Evolutionary conservation across 1,140 invertebrate genomes (phyloP).

Genomic region (Apis cerana): DNA sequence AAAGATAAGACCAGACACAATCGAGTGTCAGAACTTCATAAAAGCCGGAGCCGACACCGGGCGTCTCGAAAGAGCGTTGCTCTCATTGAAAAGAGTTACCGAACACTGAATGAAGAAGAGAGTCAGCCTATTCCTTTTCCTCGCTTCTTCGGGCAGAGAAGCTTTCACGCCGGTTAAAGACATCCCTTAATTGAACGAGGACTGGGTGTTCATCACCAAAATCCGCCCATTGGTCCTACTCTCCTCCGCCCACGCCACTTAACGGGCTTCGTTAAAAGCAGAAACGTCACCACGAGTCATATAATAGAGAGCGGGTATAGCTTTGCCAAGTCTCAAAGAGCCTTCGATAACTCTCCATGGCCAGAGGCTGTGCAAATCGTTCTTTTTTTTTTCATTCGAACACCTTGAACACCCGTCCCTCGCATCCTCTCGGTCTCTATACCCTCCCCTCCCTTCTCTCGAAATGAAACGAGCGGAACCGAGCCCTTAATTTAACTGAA

Average conservation of each 20-base stretch:
- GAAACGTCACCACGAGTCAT: slow-evolving; percentile 5
- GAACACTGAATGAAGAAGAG: neutral
- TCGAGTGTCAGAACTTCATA: neutral
- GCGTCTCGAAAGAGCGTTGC: neutral
- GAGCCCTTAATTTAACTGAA: slow-evolving; percentile 15
- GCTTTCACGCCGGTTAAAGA: slow-evolving; percentile 14
- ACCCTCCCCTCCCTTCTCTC: neutral
- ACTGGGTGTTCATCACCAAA: neutral
- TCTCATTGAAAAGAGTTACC: neutral
- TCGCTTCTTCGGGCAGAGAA: neutral
- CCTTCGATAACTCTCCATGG: neutral
- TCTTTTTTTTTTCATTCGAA: neutral
- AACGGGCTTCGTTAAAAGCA: slow-evolving; percentile 16
- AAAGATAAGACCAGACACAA: neutral
- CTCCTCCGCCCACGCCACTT: neutral
- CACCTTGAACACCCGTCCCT: neutral
- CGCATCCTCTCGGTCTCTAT: neutral
- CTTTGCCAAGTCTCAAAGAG: neutral
- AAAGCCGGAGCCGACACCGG: neutral
- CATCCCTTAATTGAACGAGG: slow-evolving; percentile 17
- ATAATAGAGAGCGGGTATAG: neutral
- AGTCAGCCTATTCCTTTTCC: neutral
- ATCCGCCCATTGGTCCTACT: neutral
- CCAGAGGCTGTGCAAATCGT: neutral
- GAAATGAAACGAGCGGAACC: slow-evolving; percentile 2